These are phyloP conservation scores for Erinaceus europaeus DNA, from an alignment of 2,113 vertebrate species.

Conservation along the genomic window DNA sequence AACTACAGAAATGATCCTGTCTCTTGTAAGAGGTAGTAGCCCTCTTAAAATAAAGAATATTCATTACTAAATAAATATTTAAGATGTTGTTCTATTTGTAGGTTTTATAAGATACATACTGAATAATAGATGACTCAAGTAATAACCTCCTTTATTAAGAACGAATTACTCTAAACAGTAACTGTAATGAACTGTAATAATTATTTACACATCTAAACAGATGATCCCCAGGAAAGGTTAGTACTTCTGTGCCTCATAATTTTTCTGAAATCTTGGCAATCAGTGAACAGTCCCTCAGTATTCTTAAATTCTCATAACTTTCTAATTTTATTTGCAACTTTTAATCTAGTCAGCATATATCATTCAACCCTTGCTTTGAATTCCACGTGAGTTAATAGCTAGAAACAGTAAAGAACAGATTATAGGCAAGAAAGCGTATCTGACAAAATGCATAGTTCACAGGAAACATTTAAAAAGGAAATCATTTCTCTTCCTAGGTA, in stretches of 20 bases:
- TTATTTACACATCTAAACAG: background rate
- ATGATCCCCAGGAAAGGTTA: background rate
- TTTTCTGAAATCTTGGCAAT: slow-evolving; percentile 10
- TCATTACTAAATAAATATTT: background rate
- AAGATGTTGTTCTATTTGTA: background rate
- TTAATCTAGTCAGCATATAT: background rate
- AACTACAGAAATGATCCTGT: background rate
- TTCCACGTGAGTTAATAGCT: background rate
- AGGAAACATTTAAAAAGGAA: slow-evolving; percentile 1
- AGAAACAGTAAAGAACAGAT: background rate
- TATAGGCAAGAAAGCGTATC: background rate
- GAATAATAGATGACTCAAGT: background rate
- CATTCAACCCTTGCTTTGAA: slow-evolving; percentile 7
- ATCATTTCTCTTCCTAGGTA: background rate
- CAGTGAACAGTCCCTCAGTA: background rate
- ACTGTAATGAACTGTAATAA: background rate
- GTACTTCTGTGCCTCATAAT: background rate
- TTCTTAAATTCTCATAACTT: background rate
- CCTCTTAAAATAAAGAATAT: background rate
- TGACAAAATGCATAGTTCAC: background rate
- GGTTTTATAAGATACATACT: background rate
- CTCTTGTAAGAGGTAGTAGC: background rate
- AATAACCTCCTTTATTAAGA: background rate
- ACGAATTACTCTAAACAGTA: background rate
- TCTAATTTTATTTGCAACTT: background rate